Base-by-base conservation (phyloP, 2,888 invertebrate genomes). In the Lasioglossum marginatum region DNA sequence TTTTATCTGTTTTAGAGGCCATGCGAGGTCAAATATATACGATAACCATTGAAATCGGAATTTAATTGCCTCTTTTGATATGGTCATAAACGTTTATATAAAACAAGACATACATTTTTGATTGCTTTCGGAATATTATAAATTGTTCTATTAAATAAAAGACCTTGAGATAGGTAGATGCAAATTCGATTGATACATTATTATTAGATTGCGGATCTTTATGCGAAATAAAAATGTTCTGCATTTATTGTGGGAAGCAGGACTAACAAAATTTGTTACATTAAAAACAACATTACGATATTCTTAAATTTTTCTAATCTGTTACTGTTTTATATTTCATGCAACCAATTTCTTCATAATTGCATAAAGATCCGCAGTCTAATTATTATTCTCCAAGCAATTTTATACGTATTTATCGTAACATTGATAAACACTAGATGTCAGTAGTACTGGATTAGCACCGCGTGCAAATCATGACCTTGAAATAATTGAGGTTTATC, bases 371-470 rank as follows among this genome's bases (percentile, higher is more conserved):
- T 37, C 37, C 6, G 8, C 10, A 10, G 10, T 10, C 40, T 48
- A 19, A 48, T 48, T 48, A 60, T 27, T 60, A 27, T 27, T 27
- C 6, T 31, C 4, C 14, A 16, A 27, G 27, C 14, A 60, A 31
- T 60, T 60, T 27, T 27, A 27, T 14, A 27, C 10, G 27, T 27
- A 60, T 60, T 60, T 27, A 27, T 60, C 48, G 19, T 66, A 34
- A 66, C 23, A n/a, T 10, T 40, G 8, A 10, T 10, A 34, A 68
- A 70, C 68, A 70, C 70, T 40, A 70, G 40, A 70, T 70, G 70
- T 70, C 70, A 40, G 70, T 70, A 40, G n/a, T n/a, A 43, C 16
- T 40, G n/a, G 5, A 70, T 70, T 70, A n/a, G 68, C 14, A n/a
- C 10, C 14, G n/a, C 70, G 70, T 70, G 70, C 37, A 66, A 66